Percentiles rank a stretch among this genome's conserved stretches.
These are phyloP conservation scores for Strigamia maritima DNA, from an alignment of 2,888 invertebrate species.

Conservation along the genomic window DNA sequence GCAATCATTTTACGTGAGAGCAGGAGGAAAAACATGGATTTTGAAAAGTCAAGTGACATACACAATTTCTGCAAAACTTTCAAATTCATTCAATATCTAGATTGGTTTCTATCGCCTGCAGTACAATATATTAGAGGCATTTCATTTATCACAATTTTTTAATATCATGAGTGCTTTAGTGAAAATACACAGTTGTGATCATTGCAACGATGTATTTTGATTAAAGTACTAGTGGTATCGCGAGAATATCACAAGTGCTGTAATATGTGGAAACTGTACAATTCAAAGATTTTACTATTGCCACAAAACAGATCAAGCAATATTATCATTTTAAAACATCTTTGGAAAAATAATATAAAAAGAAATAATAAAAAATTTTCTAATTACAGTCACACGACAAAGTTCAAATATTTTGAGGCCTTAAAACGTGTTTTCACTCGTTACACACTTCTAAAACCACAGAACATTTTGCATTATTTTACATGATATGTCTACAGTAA, in stretches of 20 bases:
- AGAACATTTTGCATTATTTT: constrained; percentile 10
- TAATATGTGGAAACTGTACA: neutral
- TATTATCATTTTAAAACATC: neutral
- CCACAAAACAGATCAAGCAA: neutral
- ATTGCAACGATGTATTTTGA: constrained; percentile 1
- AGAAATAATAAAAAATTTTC: neutral
- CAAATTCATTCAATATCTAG: constrained; percentile 5
- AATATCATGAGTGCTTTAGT: constrained; percentile 15
- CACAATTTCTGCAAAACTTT: neutral
- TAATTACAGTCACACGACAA: neutral
- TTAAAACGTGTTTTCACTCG: neutral
- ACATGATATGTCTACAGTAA: constrained; percentile 29
- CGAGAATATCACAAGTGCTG: neutral
- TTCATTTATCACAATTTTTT: neutral
- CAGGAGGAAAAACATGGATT: constrained; percentile 29
- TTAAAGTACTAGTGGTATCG: constrained; percentile 15
- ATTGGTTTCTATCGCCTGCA: constrained; percentile 5
- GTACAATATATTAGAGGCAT: neutral
- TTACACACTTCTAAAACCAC: neutral
- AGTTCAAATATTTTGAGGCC: neutral
- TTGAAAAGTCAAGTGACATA: neutral
- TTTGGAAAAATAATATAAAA: neutral
- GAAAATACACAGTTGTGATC: neutral
- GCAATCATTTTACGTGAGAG: constrained; percentile 16
- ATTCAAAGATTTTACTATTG: neutral